Conservation (phyloP, 2,888 invertebrate species). For the Tigriopus californicus region DNA sequence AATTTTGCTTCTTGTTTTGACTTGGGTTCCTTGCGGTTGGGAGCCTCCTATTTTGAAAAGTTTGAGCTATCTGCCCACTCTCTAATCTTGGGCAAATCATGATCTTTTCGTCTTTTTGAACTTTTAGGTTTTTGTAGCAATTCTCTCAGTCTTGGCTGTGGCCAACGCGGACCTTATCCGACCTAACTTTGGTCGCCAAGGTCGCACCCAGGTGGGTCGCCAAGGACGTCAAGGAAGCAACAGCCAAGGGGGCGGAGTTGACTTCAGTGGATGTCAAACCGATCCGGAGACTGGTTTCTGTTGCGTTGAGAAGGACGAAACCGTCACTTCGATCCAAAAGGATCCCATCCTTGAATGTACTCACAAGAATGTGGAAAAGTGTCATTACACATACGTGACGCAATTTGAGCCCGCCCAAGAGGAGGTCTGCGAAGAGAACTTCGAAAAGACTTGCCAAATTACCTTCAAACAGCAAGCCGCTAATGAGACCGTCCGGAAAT, state of each 20-base stretch:
- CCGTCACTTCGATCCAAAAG: constrained; percentile 6
- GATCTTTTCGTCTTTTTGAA: too few relatives aligned
- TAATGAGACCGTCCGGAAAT: constrained; percentile 7
- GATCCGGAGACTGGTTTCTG: constrained; percentile 14
- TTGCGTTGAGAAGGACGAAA: constrained; percentile 14
- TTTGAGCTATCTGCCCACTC: too few relatives aligned
- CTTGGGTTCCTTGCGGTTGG: too few relatives aligned
- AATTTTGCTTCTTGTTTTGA: too few relatives aligned
- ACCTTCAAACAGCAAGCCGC: constrained; percentile 13
- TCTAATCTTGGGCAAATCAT: too few relatives aligned
- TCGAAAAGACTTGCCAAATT: constrained; percentile 11
- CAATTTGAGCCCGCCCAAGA: constrained; percentile 4
- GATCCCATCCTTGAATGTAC: constrained; percentile 15
- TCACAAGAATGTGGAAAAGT: constrained; percentile 15
- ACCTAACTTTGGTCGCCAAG: background rate
- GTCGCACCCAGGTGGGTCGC: background rate
- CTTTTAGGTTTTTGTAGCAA: background rate
- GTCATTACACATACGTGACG: constrained; percentile 10
- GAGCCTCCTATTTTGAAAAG: too few relatives aligned
- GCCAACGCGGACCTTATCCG: background rate
- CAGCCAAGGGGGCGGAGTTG: background rate
- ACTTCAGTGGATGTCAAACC: constrained; percentile 4
- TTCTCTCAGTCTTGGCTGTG: background rate
- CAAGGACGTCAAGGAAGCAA: constrained; percentile 8
- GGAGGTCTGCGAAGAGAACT: constrained; percentile 12